phyloP scores from a whole-genome alignment of 2,113 vertebrate genomes.

The Chlamydotis undulata region DNA sequence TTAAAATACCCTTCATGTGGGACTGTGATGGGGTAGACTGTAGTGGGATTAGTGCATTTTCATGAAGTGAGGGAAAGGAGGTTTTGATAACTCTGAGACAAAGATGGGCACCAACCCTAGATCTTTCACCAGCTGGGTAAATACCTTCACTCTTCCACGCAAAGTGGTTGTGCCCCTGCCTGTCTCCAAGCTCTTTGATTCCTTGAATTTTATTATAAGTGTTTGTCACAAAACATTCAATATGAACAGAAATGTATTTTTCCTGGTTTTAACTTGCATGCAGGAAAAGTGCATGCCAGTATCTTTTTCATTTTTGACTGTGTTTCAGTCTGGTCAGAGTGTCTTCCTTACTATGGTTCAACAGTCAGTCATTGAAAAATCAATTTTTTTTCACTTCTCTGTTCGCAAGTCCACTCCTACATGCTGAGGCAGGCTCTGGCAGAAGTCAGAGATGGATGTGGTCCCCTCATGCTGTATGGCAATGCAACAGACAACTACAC shows the following conservation, averaged over 20 bases:
- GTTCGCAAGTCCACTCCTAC: not conserved
- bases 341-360: not conserved
- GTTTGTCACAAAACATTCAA: not conserved
- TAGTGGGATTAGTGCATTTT: not conserved
- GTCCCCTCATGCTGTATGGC: not conserved
- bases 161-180: not conserved
- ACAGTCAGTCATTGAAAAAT: not conserved
- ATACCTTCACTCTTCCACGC: not conserved
- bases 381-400: not conserved
- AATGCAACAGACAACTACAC: not conserved
- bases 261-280: not conserved
- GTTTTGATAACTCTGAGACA: not conserved
- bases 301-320: not conserved
- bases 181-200: not conserved
- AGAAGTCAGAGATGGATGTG: not conserved
- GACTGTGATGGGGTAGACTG: not conserved
- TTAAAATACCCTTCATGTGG: not conserved
- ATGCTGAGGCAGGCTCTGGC: not conserved
- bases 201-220: not conserved
- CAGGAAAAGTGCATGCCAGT: not conserved
- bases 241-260: not conserved
- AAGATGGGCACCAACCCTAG: not conserved
- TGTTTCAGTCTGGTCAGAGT: not conserved
- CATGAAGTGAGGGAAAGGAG: not conserved
- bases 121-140: not conserved